Evolutionary conservation across 37 sponge, comb jelly and placozoan genomes (phyloP).

Genomic region (Ephydatia muelleri): DNA sequence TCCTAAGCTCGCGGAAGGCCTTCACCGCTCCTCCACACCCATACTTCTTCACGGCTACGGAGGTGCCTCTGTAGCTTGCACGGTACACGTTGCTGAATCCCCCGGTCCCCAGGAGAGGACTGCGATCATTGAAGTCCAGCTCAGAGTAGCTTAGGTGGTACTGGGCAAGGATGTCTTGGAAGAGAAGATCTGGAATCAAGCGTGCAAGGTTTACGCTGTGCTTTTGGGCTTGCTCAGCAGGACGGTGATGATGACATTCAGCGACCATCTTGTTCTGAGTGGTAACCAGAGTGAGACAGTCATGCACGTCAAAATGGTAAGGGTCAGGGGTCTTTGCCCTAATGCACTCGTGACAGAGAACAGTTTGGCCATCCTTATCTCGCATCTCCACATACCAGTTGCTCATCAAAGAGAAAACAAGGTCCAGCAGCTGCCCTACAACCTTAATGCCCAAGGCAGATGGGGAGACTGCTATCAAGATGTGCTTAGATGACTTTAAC

Average conservation of each 20-base stretch:
- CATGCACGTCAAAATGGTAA: constrained; percentile 41
- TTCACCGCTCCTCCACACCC: constrained; percentile 19
- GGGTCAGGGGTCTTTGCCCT: constrained; percentile 25
- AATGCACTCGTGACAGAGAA: constrained; percentile 70
- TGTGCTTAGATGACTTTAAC: constrained; percentile 43
- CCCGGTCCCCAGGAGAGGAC: constrained; percentile 71
- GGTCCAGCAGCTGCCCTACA: constrained; percentile 74
- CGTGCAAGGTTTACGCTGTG: constrained; percentile 55
- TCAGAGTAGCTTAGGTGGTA: constrained; percentile 65
- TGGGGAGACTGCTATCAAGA: constrained; percentile 49
- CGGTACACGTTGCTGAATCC: constrained; percentile 82
- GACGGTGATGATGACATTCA: constrained; percentile 41
- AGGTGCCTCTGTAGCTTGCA: constrained; percentile 56
- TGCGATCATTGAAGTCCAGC: constrained; percentile 60
- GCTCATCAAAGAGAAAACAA: constrained; percentile 54
- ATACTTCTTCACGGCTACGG: constrained; percentile 85
- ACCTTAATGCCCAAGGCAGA: constrained; percentile 53
- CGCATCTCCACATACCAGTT: constrained; percentile 88
- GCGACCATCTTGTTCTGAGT: constrained; percentile 23
- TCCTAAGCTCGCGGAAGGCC: constrained; percentile 67
- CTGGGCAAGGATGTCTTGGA: constrained; percentile 64
- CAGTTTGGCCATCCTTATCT: constrained; percentile 26
- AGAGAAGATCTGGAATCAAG: constrained; percentile 84
- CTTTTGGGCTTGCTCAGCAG: not conserved
- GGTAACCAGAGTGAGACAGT: constrained; percentile 19